Conservation (phyloP, 2,113 vertebrate genomes). For the Hypomesus transpacificus region DNA sequence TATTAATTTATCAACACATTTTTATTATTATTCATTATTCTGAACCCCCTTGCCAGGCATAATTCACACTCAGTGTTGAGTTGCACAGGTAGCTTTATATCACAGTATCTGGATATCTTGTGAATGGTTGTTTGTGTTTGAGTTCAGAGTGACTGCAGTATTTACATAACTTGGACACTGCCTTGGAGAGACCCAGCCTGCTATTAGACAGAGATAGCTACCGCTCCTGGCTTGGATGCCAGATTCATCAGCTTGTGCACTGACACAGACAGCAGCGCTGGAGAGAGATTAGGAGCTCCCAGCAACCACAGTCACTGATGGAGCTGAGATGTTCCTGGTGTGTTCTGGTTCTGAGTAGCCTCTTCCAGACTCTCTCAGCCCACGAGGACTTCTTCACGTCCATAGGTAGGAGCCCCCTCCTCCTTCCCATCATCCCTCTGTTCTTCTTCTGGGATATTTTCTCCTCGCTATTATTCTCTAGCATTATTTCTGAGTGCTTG, state of each 20-base stretch:
- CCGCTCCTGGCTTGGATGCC: neutral
- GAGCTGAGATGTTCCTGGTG: slow-evolving; percentile 62
- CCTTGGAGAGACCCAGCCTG: neutral
- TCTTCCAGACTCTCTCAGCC: slow-evolving; percentile 75
- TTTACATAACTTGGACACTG: neutral
- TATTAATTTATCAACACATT: too few species aligned
- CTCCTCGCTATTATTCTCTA: neutral
- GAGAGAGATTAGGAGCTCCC: too few species aligned
- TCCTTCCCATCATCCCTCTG: neutral
- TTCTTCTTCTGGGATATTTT: neutral
- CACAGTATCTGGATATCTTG: neutral
- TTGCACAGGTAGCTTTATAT: neutral
- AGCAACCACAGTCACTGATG: slow-evolving; percentile 56
- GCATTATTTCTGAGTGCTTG: neutral
- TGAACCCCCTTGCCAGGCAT: neutral
- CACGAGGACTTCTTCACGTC: slow-evolving; percentile 92
- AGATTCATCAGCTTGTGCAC: neutral
- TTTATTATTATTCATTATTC: neutral
- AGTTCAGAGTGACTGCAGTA: neutral
- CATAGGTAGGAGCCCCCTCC: slow-evolving; percentile 76
- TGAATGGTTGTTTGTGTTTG: neutral
- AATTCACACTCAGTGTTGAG: neutral
- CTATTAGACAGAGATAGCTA: neutral
- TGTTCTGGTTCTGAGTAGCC: slow-evolving; percentile 70
- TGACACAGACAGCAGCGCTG: neutral